Evolutionary conservation across 2,888 invertebrate species (phyloP), one percentile per base, ranked within the genome.

Genomic region (Thelaira solivaga): DNA sequence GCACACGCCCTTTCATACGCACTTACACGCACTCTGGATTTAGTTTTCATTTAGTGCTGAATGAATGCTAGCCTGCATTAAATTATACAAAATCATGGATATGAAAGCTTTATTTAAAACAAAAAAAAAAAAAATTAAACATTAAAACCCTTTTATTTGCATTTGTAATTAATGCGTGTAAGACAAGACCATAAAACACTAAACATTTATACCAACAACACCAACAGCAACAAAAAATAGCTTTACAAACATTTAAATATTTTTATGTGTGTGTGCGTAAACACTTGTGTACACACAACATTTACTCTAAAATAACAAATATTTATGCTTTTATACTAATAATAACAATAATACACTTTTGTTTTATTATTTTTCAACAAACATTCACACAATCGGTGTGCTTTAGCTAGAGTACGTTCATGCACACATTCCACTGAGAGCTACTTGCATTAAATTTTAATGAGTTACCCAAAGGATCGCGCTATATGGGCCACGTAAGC

Each of bases 161-260:
- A 74, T 78, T 78, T 74, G 69, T 74, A 73, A 69, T 78, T 78
- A 78, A 78, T 69, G 59, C 78, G 61, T 78, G 78, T 78, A 69
- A 74, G 65, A 78, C 74, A 78, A 61, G 74, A 65, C 64, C 69
- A 78, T 78, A 74, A 78, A 78, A 74, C 74, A 78, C 74, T 69
- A 78, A 67, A 74, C 69, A 76, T 76, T 76, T 36, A 55, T 45
- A 41, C 20, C 53, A 64, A 31, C 24, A 71, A 65, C 57, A 62
- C 36, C n/a, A n/a, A 13, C 57, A 55, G 10, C 18, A 6, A 3
- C 4, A 47, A 7, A 22, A 11, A 31, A 11, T 16, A 16, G 26
- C 7, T 10, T 29, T 0, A 13, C 34, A n/a, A n/a, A n/a, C n/a
- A n/a, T n/a, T n/a, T n/a, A n/a, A n/a, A n/a, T n/a, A n/a, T n/a